A percentile compares a stretch with the other conserved stretches of the same genome.
These are phyloP conservation scores for Saiga tatarica DNA, from an alignment of 2,113 vertebrate genomes.

Conservation along the genomic window DNA sequence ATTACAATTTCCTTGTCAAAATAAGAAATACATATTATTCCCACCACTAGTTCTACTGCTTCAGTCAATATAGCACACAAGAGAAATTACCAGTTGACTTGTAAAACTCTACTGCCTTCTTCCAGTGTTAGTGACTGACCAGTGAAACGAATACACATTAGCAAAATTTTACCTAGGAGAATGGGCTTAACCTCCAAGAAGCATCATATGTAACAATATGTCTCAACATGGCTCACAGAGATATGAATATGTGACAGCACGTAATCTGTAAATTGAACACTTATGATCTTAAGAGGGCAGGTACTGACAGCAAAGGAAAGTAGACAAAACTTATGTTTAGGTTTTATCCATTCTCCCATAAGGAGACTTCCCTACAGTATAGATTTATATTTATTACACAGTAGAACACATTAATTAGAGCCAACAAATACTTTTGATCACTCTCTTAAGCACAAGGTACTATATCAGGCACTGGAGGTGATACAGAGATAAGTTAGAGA, in stretches of 20 bases:
- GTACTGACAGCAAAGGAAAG: background rate
- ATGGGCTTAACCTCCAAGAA: background rate
- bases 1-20: background rate
- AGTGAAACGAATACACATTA: background rate
- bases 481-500: background rate
- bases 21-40: background rate
- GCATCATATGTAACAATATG: background rate
- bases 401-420: constrained; percentile 13
- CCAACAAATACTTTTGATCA: background rate
- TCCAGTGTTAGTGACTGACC: background rate
- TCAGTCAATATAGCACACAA: background rate
- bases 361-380: background rate
- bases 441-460: background rate
- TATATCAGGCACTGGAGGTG: background rate
- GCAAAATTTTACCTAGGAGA: constrained; percentile 2
- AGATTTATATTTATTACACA: background rate
- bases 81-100: background rate
- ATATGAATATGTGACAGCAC: background rate
- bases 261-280: background rate
- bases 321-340: background rate
- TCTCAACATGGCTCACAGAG: background rate
- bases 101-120: background rate
- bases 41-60: background rate
- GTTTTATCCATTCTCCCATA: background rate
- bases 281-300: background rate